phyloP scores from a whole-genome alignment of 1,140 invertebrate genomes.

The Ostrea denselamellosa region DNA sequence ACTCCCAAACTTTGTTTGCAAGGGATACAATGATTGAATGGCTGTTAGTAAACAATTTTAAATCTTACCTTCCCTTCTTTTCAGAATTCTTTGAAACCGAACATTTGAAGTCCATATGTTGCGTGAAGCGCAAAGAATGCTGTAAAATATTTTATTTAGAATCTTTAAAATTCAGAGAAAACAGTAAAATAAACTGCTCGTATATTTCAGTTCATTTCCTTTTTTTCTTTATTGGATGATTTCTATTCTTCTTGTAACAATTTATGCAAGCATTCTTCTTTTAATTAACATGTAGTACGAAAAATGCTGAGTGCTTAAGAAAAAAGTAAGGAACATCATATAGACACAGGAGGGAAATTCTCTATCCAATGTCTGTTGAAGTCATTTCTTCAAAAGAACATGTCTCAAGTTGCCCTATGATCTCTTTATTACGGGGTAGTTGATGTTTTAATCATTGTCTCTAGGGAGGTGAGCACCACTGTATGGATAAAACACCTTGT shows the following conservation, averaged over 20 bases:
- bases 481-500: slow-evolving; percentile 13
- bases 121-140: no score
- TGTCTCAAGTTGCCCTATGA: slow-evolving; percentile 10
- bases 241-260: neutral
- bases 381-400: neutral
- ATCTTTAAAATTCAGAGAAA: no score
- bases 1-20: no score
- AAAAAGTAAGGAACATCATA: neutral
- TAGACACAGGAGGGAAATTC: neutral
- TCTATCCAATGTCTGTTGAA: neutral
- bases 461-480: neutral
- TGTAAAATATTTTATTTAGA: no score
- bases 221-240: neutral
- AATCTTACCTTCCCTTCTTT: no score
- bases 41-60: no score
- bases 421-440: slow-evolving; percentile 11
- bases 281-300: neutral
- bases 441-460: slow-evolving; percentile 8
- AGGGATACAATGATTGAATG: no score
- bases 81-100: no score
- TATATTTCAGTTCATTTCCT: neutral
- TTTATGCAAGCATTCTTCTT: neutral
- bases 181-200: no score
- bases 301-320: slow-evolving; percentile 4
- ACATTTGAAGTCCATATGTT: no score